These are phyloP conservation scores for Drosophila obscura DNA, from an alignment of 1,140 invertebrate genomes.

Conservation along the genomic window DNA sequence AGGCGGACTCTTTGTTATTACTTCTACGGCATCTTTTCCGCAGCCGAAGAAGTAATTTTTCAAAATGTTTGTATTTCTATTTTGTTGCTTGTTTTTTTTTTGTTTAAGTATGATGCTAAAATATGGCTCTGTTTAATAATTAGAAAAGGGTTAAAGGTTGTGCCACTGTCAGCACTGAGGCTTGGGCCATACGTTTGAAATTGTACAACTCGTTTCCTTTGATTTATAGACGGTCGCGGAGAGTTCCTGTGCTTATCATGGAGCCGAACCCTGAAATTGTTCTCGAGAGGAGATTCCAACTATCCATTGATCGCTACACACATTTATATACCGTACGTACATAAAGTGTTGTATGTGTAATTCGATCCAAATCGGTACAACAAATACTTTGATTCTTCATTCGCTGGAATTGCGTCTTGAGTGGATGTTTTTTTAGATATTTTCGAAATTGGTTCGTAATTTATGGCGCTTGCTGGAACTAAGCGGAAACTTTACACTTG, in stretches of 20 bases:
- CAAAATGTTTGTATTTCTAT: constrained; percentile 45
- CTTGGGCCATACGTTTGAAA: constrained; percentile 58
- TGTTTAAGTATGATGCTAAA: constrained; percentile 10
- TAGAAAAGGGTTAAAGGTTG: constrained; percentile 74
- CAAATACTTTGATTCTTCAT: constrained; percentile 64
- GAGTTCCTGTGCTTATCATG: constrained; percentile 37
- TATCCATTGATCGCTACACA: constrained; percentile 31
- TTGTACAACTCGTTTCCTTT: constrained; percentile 42
- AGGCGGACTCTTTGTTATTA: constrained; percentile 43
- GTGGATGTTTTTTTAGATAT: constrained; percentile 11
- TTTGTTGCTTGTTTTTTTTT: constrained; percentile 27
- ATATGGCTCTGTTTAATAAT: constrained; percentile 48
- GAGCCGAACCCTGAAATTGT: constrained; percentile 47
- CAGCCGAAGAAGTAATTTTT: constrained; percentile 59
- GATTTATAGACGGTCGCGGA: constrained; percentile 59
- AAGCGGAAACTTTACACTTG: constrained; percentile 45
- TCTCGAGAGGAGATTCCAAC: too few relatives aligned
- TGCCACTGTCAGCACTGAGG: constrained; percentile 55
- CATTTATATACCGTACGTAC: constrained; percentile 3
- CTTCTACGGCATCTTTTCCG: constrained; percentile 9
- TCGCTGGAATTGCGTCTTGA: constrained; percentile 39
- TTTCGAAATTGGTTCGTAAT: constrained; percentile 66
- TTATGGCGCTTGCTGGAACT: constrained; percentile 63
- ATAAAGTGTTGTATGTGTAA: not conserved
- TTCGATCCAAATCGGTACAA: constrained; percentile 30